Evolutionary conservation across 2,888 invertebrate species (phyloP), one percentile per base, ranked within the genome.

Genomic region (Toxonevra muliebris): DNA sequence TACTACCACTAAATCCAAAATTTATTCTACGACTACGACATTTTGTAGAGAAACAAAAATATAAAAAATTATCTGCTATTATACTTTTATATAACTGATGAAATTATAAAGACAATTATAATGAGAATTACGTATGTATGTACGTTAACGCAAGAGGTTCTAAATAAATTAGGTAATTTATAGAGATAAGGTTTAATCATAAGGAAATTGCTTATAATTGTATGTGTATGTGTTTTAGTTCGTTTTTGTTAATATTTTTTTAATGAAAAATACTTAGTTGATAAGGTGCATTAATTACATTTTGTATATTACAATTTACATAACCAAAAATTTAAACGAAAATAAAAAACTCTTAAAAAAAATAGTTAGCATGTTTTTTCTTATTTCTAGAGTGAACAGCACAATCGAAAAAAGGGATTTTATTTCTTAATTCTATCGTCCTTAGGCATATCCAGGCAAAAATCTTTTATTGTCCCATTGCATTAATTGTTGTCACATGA

Each of bases 61-160:
- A 30, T 30, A 30, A 30, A 30, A 2, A 30, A 30, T 30, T 30
- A 30, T 30, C 30, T 30, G 30, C 30, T 30, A 30, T 30, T 30
- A 7, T 30, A 30, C 30, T 30, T 48, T 48, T 15, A 15, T 45
- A 45, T 17, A 43, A 4, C n/a, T 45, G 15, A 48, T 58, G 58
- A 58, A 41, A n/a, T 11, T 15, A 30, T 30, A 30, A 2, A 30
- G 30, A 30, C 2, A 30, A 30, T 30, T 4, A 30, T 30, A 30
- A 30, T 30, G 30, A 30, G n/a, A n/a, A n/a, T n/a, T n/a, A n/a
- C n/a, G n/a, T n/a, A n/a, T 9, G 13, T 2, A n/a, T 17, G 15
- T 48, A 60, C 20, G 20, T 42, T 50, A 66, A 76, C 72, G 71
- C 76, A 77, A 75, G 80, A 77, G 79, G 81, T 80, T 80, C 74